These are phyloP conservation scores for Synanthedon vespiformis DNA, from an alignment of 2,888 invertebrate species.

Conservation along the genomic window DNA sequence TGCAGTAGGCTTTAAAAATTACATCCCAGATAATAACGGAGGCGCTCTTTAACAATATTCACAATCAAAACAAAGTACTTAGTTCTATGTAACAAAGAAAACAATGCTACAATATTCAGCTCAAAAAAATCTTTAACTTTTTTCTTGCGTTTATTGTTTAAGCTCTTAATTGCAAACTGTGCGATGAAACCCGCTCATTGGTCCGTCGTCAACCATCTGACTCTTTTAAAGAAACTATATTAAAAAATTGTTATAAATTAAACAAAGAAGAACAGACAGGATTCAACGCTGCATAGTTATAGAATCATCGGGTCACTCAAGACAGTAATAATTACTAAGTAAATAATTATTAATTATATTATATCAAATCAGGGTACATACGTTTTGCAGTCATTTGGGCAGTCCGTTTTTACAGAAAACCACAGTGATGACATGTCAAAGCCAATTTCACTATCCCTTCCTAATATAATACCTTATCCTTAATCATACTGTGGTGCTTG, in stretches of 20 bases:
- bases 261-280: no score
- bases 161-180: neutral
- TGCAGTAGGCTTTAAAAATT: neutral
- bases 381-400: no score
- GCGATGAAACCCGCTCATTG: neutral
- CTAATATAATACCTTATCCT: no score
- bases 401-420: no score
- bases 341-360: no score
- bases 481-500: no score
- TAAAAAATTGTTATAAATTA: neutral
- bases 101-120: neutral
- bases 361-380: no score
- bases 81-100: neutral
- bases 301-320: no score
- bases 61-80: neutral
- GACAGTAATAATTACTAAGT: no score
- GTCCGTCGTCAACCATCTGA: neutral
- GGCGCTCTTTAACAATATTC: neutral
- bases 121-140: neutral
- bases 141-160: neutral
- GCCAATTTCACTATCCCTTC: no score
- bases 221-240: neutral
- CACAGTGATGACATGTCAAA: no score
- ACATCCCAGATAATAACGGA: neutral
- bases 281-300: no score